A percentile compares a stretch with the other conserved stretches of the same genome.
Evolutionary conservation across 2,888 invertebrate genomes (phyloP).

Genomic region (Charanyca ferruginea): DNA sequence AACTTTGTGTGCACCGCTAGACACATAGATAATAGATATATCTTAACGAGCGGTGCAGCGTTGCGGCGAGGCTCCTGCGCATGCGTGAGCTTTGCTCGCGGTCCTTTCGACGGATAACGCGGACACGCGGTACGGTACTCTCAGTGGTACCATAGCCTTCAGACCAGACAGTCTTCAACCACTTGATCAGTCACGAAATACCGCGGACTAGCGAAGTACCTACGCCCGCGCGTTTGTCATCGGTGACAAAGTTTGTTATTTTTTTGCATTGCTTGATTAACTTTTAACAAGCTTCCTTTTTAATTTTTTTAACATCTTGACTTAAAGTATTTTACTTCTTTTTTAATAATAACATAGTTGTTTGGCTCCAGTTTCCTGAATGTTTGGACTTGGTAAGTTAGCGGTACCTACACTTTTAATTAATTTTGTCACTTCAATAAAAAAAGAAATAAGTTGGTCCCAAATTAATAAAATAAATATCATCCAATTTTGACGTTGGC

Average conservation of each 20-base stretch:
- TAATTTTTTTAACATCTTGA: not conserved
- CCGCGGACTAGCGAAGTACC: not conserved
- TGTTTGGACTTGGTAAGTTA: conserved; percentile 17
- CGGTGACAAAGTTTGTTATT: not conserved
- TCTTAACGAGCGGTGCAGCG: conserved; percentile 25
- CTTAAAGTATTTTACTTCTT: not conserved
- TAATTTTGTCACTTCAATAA: not conserved
- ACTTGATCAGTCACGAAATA: not conserved
- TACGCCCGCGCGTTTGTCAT: not conserved
- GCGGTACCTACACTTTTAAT: not conserved
- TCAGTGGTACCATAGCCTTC: conserved; percentile 1
- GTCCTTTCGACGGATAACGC: not conserved
- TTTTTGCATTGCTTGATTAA: not conserved
- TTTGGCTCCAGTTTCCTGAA: not conserved
- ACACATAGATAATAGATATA: not conserved
- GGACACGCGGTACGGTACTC: conserved; percentile 9
- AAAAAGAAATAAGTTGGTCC: not conserved
- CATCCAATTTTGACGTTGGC: no score
- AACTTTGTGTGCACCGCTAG: conserved; percentile 23
- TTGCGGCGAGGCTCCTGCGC: conserved; percentile 24
- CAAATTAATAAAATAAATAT: no score
- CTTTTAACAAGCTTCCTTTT: not conserved
- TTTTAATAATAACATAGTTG: not conserved
- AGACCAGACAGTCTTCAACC: conserved; percentile 1
- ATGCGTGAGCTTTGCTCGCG: conserved; percentile 19